Evolutionary conservation across 2,113 vertebrate genomes (phyloP), one percentile per base, ranked within the genome.

Genomic region (Gavialis gangeticus): DNA sequence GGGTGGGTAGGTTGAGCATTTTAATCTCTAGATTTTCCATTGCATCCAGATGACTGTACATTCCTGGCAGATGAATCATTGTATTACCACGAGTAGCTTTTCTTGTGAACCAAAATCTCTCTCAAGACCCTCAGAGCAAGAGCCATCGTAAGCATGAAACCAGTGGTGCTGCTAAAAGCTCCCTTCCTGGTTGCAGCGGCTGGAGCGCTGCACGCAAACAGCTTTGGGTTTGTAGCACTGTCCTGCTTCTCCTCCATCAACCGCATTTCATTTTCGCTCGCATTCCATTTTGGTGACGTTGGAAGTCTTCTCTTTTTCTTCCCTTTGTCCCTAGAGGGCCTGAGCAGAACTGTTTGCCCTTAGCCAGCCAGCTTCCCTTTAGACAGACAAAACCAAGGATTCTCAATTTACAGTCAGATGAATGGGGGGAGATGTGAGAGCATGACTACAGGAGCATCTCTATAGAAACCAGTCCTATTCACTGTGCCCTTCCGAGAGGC

Each of bases 41-140:
- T 85, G 95, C 93, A 77, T 85, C 85, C 89, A 85, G 85, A 91
- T 96, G 97, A 97, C 91, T 97, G 59, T 94, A 83, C 97, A 87
- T 97, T 97, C 96, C 94, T 96, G 81, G 71, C 86, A 86, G 88
- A 56, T 97, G 97, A 97, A 94, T 98, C 97, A 97, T 15, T 89
- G 76, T 73, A 93, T 97, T 89, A 97, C 93, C 96, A 94, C 94
- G 79, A 84, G 84, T 90, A 67, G 64, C 73, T 91, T 97, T 87
- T 67, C 75, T 73, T 91, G 1, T 1, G 3, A 94, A 79, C 91
- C 79, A 27, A 60, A 96, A 85, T 69, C 77, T 55, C 87, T 95
- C 81, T 67, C 59, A 86, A 81, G 94, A 64, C 88, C 90, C 94
- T 78, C 28, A 1, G 58, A 91, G 86, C 87, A 63, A 4, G 34